phyloP scores from a whole-genome alignment of 1,140 invertebrate genomes.

The Lepidurus packardi region DNA sequence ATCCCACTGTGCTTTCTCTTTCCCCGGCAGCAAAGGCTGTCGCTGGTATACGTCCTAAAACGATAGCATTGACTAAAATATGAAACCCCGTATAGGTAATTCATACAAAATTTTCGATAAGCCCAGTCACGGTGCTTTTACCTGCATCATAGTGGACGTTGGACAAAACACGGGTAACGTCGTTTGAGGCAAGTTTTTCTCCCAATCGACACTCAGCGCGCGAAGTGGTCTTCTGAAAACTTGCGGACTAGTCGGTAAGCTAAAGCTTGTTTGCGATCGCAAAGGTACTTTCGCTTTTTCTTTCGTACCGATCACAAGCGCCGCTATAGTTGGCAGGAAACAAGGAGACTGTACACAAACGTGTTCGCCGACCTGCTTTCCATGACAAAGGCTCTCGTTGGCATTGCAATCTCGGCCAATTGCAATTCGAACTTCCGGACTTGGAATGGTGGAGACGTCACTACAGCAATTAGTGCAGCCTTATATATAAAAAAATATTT shows the following conservation, averaged over 20 bases:
- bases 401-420: constrained; percentile 1
- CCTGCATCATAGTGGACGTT: not conserved
- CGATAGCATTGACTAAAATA: not conserved
- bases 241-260: not conserved
- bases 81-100: not conserved
- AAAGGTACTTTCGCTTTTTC: not conserved
- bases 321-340: not conserved
- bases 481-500: not conserved
- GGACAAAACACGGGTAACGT: not conserved
- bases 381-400: not conserved
- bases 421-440: not conserved
- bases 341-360: not conserved
- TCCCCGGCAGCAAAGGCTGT: constrained; percentile 23
- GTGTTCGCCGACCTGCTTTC: not conserved
- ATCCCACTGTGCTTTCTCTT: constrained; percentile 9
- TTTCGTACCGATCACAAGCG: not conserved
- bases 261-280: not conserved
- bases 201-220: not conserved
- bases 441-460: not conserved
- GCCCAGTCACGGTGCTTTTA: not conserved
- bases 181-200: not conserved
- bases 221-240: not conserved
- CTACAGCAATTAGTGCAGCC: not conserved
- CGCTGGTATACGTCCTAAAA: constrained; percentile 25
- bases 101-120: not conserved